phyloP scores from a whole-genome alignment of 2,113 vertebrate genomes.

The Anguilla japonica region DNA sequence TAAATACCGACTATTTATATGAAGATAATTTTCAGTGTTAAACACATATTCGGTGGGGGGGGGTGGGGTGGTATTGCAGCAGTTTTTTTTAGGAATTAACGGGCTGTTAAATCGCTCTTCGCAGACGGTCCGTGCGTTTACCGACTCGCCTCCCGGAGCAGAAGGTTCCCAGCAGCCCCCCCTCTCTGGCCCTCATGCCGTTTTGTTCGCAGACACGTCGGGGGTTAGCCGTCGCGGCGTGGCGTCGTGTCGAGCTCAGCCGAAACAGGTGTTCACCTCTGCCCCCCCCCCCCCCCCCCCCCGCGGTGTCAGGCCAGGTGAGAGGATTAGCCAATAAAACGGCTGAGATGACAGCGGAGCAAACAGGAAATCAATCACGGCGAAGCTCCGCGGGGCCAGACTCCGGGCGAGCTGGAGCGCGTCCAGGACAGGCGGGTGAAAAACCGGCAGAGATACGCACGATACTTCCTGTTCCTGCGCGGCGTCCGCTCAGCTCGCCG shows the following conservation, averaged over 20 bases:
- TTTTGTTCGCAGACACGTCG: neutral
- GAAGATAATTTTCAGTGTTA: too few species aligned
- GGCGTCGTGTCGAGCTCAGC: neutral
- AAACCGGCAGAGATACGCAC: constrained; percentile 37
- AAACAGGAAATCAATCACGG: constrained; percentile 35
- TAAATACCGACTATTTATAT: too few species aligned
- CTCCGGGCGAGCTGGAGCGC: constrained; percentile 40
- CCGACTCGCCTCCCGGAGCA: neutral
- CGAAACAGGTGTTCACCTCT: neutral
- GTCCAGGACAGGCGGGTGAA: constrained; percentile 28
- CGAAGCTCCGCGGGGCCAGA: constrained; percentile 40
- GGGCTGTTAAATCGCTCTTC: neutral
- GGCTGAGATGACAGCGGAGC: constrained; percentile 25
- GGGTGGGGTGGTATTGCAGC: neutral
- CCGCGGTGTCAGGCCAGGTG: constrained; percentile 8
- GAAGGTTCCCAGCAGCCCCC: neutral
- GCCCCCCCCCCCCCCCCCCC: neutral
- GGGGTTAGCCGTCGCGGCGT: neutral
- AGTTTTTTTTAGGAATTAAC: neutral
- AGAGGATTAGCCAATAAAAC: constrained; percentile 8
- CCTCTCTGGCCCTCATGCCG: neutral
- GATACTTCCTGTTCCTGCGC: neutral
- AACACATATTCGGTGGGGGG: too few species aligned
- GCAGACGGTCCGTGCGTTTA: neutral
- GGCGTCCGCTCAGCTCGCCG: neutral